Evolutionary conservation across 1,140 invertebrate genomes (phyloP).

Genomic region (Drosophila bifasciata): DNA sequence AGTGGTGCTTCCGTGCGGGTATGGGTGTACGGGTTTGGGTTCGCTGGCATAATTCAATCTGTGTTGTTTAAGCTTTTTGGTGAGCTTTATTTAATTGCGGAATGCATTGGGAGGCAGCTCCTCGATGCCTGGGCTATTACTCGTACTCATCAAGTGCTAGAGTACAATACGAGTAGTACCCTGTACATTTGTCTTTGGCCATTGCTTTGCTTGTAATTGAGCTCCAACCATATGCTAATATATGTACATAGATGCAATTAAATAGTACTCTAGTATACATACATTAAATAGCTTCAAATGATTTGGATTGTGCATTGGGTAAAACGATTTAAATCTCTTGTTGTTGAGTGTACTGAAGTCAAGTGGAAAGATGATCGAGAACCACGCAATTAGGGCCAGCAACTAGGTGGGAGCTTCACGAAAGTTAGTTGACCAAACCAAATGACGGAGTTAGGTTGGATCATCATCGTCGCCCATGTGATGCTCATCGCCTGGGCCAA

Average conservation of each 20-base stretch:
- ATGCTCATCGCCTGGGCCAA: slow-evolving; percentile 30
- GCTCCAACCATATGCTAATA: too few relatives aligned
- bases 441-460: slow-evolving; percentile 59
- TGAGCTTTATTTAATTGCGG: slow-evolving; percentile 69
- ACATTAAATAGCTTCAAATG: too few relatives aligned
- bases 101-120: slow-evolving; percentile 8
- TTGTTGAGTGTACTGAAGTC: slow-evolving; percentile 10
- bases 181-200: too few relatives aligned
- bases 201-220: too few relatives aligned
- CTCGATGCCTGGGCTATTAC: too few relatives aligned
- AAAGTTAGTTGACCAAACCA: slow-evolving; percentile 34
- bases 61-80: slow-evolving; percentile 61
- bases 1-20: slow-evolving; percentile 32
- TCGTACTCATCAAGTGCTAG: too few relatives aligned
- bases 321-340: neutral
- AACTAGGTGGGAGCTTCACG: neutral
- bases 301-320: too few relatives aligned
- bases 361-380: slow-evolving; percentile 42
- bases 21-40: slow-evolving; percentile 19
- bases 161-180: too few relatives aligned
- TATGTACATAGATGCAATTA: too few relatives aligned
- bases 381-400: slow-evolving; percentile 23
- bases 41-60: slow-evolving; percentile 57
- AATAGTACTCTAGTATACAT: too few relatives aligned
- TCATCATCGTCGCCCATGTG: slow-evolving; percentile 30